Base-by-base conservation (phyloP, 2,888 invertebrate genomes). In the Cerastoderma edule region DNA sequence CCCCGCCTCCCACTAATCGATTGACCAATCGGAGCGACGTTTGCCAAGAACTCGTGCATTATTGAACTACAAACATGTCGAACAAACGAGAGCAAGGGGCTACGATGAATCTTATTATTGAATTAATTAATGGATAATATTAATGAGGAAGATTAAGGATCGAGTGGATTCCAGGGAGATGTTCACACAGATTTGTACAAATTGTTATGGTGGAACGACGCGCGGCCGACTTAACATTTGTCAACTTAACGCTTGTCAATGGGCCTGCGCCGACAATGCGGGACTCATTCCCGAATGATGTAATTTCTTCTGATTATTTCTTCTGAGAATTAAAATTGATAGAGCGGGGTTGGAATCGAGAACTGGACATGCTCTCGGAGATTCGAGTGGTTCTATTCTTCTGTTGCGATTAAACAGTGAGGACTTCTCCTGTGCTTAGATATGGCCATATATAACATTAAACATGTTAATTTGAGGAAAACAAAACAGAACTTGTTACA, bases 91-190 rank as follows among this genome's bases (percentile, higher is more conserved):
- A 66, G 66, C 33, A 33, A 32, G 32, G n/a, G 66, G 16, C 32
- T 44, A 4, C 32, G 72, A 72, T 69, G 69, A 66, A 69, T 71
- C 53, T 70, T 63, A 69, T 69, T 77, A 77, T 77, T 70, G 63
- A 77, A 77, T 77, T 77, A 77, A 77, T 77, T 67, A 77, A 72
- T 77, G 72, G 33, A 60, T 54, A 69, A 77, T 73, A 77, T 77
- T 72, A 72, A 72, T 66, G 72, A 66, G 28, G 72, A 67, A 77
- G 76, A 76, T 72, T 73, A 77, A 77, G 57, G 46, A 72, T 28
- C 44, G 50, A 65, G 64, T 35, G 50, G 53, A 53, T 67, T 48
- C 39, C 46, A 63, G 56, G 28, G 65, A 68, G 69, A 65, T 72
- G 76, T 76, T 76, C 64, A 56, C 35, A 48, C 68, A 65, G 68